Conservation (phyloP, 2,113 vertebrate species). For the Bubalus kerabau region DNA sequence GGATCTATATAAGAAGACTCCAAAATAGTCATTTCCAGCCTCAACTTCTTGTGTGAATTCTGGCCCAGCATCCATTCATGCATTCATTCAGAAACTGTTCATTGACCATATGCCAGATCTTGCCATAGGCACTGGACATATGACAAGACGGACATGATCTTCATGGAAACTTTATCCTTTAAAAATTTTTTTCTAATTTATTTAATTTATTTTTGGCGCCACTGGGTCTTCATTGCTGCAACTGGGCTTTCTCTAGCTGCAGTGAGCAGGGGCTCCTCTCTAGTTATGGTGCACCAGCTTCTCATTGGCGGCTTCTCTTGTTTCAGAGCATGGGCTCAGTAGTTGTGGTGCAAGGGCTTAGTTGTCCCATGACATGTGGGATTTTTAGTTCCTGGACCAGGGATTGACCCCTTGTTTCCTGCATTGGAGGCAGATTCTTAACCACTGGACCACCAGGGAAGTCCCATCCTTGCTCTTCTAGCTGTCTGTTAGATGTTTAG, state of each 20-base stretch:
- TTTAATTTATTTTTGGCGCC: not conserved
- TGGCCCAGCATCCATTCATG: not conserved
- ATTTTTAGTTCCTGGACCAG: not conserved
- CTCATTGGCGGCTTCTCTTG: not conserved
- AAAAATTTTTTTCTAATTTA: not conserved
- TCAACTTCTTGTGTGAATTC: not conserved
- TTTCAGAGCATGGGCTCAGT: not conserved
- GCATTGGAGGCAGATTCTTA: not conserved
- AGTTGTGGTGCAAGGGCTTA: not conserved
- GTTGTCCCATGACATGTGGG: not conserved
- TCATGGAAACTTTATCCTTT: not conserved
- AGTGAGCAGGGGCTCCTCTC: not conserved
- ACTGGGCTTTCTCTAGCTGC: not conserved
- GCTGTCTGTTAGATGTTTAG: not conserved
- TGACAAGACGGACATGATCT: rapidly evolving
- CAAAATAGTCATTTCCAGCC: not conserved
- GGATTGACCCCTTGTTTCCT: not conserved
- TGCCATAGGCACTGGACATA: not conserved
- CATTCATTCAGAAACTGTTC: not conserved
- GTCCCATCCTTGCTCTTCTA: not conserved
- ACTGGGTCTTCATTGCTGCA: not conserved
- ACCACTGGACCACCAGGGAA: not conserved
- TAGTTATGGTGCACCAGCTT: not conserved
- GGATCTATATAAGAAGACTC: not conserved
- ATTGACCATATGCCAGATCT: not conserved